Evolutionary conservation across 2,113 vertebrate species (phyloP).

Genomic region (Stegostoma tigrinum): DNA sequence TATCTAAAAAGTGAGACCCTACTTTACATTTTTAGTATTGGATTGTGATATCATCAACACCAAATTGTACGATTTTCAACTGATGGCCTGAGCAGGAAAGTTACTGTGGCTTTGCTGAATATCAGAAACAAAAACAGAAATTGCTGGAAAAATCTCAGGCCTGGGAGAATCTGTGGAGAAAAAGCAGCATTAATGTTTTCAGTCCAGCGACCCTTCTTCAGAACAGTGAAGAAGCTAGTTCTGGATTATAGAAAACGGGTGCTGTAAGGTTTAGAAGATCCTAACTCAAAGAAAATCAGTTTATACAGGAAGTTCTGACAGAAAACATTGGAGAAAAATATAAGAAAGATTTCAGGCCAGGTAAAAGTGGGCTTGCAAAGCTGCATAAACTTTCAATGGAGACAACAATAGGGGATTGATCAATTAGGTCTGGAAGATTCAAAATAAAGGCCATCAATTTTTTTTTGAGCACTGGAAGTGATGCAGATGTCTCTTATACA

Average conservation of each 20-base stretch:
- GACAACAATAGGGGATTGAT: neutral
- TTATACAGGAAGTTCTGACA: neutral
- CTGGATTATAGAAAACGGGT: neutral
- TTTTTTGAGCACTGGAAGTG: neutral
- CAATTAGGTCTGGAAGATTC: neutral
- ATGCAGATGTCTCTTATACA: neutral
- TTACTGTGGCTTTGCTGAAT: neutral
- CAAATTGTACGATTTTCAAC: neutral
- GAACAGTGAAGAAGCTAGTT: neutral
- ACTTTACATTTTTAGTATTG: too few relatives aligned
- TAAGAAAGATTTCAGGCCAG: neutral
- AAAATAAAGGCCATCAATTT: neutral
- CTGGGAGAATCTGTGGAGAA: too few relatives aligned
- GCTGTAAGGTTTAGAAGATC: neutral
- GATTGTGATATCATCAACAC: neutral
- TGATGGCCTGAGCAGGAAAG: neutral
- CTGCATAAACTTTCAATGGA: neutral
- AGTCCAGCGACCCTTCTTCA: too few relatives aligned
- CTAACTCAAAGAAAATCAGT: neutral
- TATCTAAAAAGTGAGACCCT: too few relatives aligned
- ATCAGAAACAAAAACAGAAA: too few relatives aligned
- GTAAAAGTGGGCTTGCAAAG: neutral
- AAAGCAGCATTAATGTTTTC: too few relatives aligned
- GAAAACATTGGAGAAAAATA: neutral
- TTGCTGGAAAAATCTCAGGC: too few relatives aligned